Conservation (phyloP, 2,888 invertebrate species). For the Dugesia japonica region DNA sequence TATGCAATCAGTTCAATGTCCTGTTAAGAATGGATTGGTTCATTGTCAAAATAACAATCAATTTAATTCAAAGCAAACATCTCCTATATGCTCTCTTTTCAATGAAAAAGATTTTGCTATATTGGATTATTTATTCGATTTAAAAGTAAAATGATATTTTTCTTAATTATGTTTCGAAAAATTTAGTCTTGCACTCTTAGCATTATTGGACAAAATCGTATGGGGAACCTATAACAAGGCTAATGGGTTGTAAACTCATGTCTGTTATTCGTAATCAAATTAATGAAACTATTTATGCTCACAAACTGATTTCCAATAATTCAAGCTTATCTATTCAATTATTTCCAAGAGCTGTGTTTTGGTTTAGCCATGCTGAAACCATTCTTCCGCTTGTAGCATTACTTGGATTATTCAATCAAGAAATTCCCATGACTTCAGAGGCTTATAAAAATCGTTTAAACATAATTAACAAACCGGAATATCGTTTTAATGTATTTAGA, state of each 20-base stretch:
- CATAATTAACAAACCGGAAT: not conserved
- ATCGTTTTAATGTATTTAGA: not conserved
- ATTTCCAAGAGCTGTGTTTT: slow-evolving; percentile 27
- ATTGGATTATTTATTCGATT: not conserved
- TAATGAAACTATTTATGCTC: too few relatives aligned
- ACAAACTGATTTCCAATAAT: too few relatives aligned
- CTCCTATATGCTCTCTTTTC: not conserved
- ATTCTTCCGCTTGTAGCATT: slow-evolving; percentile 41
- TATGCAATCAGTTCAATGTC: not conserved
- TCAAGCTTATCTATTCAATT: not conserved
- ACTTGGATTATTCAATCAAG: slow-evolving; percentile 45
- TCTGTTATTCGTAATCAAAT: too few relatives aligned
- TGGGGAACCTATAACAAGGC: too few relatives aligned
- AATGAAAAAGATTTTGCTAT: not conserved
- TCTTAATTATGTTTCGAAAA: too few relatives aligned
- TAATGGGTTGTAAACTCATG: too few relatives aligned
- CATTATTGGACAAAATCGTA: too few relatives aligned
- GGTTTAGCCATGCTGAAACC: slow-evolving; percentile 44
- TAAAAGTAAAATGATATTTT: not conserved
- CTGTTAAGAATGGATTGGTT: not conserved
- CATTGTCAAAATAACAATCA: not conserved
- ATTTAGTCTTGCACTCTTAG: too few relatives aligned
- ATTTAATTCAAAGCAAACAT: not conserved
- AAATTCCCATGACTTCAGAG: not conserved
- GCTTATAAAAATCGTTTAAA: not conserved